Evolutionary conservation across 1,140 invertebrate species (phyloP), one percentile per base, ranked within the genome.

Genomic region (Cataglyphis hispanica): DNA sequence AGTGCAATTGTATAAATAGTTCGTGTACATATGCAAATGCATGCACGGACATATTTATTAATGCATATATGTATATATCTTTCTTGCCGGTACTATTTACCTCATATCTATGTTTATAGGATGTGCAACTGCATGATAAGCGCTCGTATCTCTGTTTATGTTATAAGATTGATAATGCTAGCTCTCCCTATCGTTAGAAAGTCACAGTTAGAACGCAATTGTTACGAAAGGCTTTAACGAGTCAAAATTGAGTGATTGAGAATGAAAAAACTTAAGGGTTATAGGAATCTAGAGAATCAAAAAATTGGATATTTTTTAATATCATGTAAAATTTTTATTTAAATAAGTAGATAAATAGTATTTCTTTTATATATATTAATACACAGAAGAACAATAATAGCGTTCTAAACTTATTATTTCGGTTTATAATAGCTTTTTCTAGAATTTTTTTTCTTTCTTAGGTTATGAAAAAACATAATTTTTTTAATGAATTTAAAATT

Each of bases 51-150:
- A 63, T 11, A 40, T 85, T 31, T 80, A 53, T 85, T n/a, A 22
- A 31, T 80, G 25, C 37, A 37, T 58, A 67, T 46, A 58, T 43
- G 77, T 40, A 40, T 43, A 46, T 46, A 46, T 46, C 11, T 16
- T 11, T 80, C 66, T 46, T 40, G 19, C 61, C 46, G 34, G 40
- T 64, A 84, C 72, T 84, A 80, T 80, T 81, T 81, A 72, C 66
- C 72, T 25, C 81, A 19, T 77, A 75, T 90, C 89, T 89, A 76
- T 88, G 89, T 90, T 91, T 89, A 91, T 91, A 87, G 89, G 90
- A 91, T 90, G 89, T 91, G 87, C 89, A 90, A 89, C 89, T 31
- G 87, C 74, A 84, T 89, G 91, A 91, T 89, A 91, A 91, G 89
- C 89, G 78, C 84, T 86, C 78, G 64, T 91, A 91, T 91, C 91